These are phyloP conservation scores for Sebastes iracundus DNA, from an alignment of 2,797 vertebrate genomes.

Conservation along the genomic window DNA sequence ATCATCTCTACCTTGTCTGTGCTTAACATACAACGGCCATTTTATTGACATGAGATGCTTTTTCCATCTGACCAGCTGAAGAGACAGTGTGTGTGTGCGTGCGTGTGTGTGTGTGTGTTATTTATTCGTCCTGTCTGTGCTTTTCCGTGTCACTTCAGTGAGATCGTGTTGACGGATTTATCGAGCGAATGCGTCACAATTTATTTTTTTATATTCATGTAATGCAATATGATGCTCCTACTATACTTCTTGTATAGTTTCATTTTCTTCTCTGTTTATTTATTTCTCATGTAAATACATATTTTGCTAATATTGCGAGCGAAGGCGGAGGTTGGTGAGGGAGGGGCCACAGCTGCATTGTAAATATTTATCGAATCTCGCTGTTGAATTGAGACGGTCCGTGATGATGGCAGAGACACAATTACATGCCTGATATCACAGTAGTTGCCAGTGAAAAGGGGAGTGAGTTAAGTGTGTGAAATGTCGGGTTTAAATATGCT, in stretches of 20 bases:
- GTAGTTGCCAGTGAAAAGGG: conserved; percentile 37
- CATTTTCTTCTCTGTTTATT: conserved; percentile 71
- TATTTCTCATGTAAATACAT: conserved; percentile 82
- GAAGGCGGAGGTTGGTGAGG: conserved; percentile 31
- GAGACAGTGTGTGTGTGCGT: conserved; percentile 18
- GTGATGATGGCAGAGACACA: conserved; percentile 52
- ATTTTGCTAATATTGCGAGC: conserved; percentile 72
- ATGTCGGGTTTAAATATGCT: conserved; percentile 49
- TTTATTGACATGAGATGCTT: conserved; percentile 53
- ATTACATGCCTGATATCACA: conserved; percentile 34
- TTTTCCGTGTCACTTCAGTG: conserved; percentile 76
- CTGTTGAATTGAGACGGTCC: conserved; percentile 50
- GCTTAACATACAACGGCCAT: conserved; percentile 61
- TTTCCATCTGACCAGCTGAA: conserved; percentile 59
- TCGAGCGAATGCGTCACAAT: conserved; percentile 60
- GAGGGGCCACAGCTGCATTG: conserved; percentile 58
- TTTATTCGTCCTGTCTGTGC: conserved; percentile 82
- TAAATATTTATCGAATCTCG: conserved; percentile 75
- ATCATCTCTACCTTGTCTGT: conserved; percentile 45
- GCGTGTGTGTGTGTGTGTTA: conserved; percentile 45
- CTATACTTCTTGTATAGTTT: conserved; percentile 74
- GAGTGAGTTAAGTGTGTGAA: conserved; percentile 36
- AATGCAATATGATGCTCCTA: conserved; percentile 73
- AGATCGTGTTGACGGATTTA: conserved; percentile 66
- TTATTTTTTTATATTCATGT: conserved; percentile 75